phyloP scores from a whole-genome alignment of 1,140 invertebrate genomes.

The Vollenhovia emeryi region DNA sequence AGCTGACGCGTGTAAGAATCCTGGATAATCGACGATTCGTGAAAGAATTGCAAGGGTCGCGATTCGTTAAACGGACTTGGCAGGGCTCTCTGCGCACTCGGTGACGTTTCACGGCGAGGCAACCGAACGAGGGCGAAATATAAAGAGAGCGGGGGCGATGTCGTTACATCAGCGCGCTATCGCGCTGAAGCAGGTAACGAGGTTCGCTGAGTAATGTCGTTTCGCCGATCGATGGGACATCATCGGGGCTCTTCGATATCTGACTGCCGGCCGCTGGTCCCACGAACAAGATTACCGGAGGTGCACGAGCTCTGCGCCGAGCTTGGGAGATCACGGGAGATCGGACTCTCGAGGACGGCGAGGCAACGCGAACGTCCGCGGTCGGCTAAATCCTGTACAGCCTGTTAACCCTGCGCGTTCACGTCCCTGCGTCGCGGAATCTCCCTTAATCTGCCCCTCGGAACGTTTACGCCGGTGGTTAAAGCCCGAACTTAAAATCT shows the following conservation, averaged over 20 bases:
- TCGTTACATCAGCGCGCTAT: conserved; percentile 54
- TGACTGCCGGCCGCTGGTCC: conserved; percentile 27
- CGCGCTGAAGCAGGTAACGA: conserved; percentile 64
- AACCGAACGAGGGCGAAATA: conserved; percentile 48
- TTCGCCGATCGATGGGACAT: conserved; percentile 72
- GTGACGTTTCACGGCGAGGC: background rate
- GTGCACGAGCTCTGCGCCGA: background rate
- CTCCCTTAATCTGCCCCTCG: conserved; percentile 77
- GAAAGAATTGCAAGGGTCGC: background rate
- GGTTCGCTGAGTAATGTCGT: conserved; percentile 69
- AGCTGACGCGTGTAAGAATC: background rate
- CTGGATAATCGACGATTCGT: background rate
- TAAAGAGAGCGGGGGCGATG: conserved; percentile 23
- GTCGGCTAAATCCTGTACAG: conserved; percentile 73
- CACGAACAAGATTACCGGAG: conserved; percentile 73
- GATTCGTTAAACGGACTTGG: background rate
- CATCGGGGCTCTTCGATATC: conserved; percentile 73
- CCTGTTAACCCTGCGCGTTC: conserved; percentile 49
- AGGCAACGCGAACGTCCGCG: conserved; percentile 74
- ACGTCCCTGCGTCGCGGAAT: conserved; percentile 60
- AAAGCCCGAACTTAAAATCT: conserved; percentile 78
- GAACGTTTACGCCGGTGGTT: conserved; percentile 81
- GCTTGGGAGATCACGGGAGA: conserved; percentile 18
- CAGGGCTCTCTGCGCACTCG: too few species aligned
- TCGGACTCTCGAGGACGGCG: conserved; percentile 25